Conservation (phyloP, 2,888 invertebrate species). For the Drosophila aldrichi region DNA sequence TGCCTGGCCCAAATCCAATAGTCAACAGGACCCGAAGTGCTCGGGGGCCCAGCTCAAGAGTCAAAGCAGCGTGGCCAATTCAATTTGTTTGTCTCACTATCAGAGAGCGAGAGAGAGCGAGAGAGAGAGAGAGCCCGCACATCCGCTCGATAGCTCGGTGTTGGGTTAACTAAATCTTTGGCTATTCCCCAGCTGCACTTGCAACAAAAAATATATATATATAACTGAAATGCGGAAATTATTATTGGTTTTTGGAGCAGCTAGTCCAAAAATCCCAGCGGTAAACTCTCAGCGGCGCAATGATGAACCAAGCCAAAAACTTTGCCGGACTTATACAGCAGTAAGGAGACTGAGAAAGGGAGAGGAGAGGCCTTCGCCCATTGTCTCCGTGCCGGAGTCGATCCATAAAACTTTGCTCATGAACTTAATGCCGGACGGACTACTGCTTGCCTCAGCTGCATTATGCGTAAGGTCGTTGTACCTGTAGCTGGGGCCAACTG, state of each 20-base stretch:
- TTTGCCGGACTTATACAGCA: slow-evolving; percentile 37
- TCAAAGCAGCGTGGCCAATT: slow-evolving; percentile 64
- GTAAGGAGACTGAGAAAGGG: not conserved
- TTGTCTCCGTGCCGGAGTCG: slow-evolving; percentile 56
- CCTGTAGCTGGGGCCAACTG: slow-evolving; percentile 2
- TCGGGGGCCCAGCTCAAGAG: slow-evolving; percentile 9
- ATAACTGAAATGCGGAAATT: slow-evolving; percentile 66
- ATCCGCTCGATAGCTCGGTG: slow-evolving; percentile 15
- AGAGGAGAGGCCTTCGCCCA: slow-evolving; percentile 30
- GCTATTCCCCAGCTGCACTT: slow-evolving; percentile 70
- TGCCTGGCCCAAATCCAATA: slow-evolving; percentile 52
- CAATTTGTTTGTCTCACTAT: slow-evolving; percentile 77
- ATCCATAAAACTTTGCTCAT: slow-evolving; percentile 65
- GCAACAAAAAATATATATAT: no score
- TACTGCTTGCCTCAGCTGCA: slow-evolving; percentile 43
- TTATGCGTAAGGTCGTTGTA: slow-evolving; percentile 47
- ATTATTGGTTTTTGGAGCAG: slow-evolving; percentile 75
- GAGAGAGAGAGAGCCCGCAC: slow-evolving; percentile 11
- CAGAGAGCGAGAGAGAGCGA: no score
- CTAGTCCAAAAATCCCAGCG: slow-evolving; percentile 66
- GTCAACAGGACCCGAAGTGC: slow-evolving; percentile 38
- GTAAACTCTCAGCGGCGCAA: slow-evolving; percentile 72
- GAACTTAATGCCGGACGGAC: slow-evolving; percentile 68
- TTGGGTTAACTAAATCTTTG: slow-evolving; percentile 55
- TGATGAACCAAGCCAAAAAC: slow-evolving; percentile 67